Percentiles rank a stretch among this genome's conserved stretches.
Evolutionary conservation across 1,140 invertebrate species (phyloP).

Genomic region (Camponotus floridanus): DNA sequence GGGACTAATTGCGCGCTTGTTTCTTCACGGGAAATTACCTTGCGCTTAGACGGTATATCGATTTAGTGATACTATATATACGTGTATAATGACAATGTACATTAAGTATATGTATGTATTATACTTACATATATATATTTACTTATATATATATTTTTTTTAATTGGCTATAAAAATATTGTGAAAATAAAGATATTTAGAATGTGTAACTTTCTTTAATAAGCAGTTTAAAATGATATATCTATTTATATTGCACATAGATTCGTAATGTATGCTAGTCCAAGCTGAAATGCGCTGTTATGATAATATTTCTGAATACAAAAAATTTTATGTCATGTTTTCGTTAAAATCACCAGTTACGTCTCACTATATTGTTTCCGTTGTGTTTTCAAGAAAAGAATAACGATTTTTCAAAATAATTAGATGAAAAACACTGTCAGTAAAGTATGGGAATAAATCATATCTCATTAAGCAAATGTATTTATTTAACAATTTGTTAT

Average conservation of each 20-base stretch:
- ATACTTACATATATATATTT: background rate
- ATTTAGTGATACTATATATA: constrained; percentile 35
- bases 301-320: background rate
- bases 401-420: background rate
- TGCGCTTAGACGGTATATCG: constrained; percentile 50
- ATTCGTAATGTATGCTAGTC: background rate
- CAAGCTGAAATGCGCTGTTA: background rate
- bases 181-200: background rate
- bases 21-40: constrained; percentile 56
- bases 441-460: background rate
- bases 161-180: background rate
- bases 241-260: background rate
- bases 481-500: constrained; percentile 22
- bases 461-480: background rate
- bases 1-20: constrained; percentile 47
- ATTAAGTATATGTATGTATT: constrained; percentile 4
- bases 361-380: background rate
- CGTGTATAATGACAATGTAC: constrained; percentile 36
- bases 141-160: background rate
- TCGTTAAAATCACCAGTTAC: background rate
- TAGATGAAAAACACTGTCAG: background rate
- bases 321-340: constrained; percentile 12
- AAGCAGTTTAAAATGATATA: background rate
- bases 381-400: background rate
- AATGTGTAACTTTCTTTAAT: background rate